Evolutionary conservation across 2,888 invertebrate species (phyloP).

Genomic region (Chrysolina americana): DNA sequence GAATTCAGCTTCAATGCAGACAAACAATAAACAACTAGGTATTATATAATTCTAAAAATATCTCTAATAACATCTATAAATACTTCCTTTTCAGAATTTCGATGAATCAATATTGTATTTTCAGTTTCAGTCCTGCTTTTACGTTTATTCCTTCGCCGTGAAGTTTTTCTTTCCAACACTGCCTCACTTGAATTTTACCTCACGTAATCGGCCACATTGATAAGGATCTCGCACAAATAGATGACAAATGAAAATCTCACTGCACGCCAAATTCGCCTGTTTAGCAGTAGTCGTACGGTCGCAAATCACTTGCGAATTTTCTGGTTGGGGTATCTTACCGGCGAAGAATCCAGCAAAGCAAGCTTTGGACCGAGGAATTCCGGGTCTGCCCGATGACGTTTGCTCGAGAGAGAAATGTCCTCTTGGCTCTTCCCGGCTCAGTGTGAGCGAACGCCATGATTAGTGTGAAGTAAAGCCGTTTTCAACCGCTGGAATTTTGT

Average conservation of each 20-base stretch:
- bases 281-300: background rate
- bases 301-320: background rate
- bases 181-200: constrained; percentile 27
- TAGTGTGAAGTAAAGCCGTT: constrained; percentile 35
- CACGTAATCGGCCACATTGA: constrained; percentile 30
- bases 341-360: constrained; percentile 16
- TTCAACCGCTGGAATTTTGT: constrained; percentile 30
- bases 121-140: constrained; percentile 14
- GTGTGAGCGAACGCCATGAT: constrained; percentile 41
- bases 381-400: constrained; percentile 34
- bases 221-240: background rate
- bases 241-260: background rate
- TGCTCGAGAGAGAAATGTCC: constrained; percentile 34
- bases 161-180: constrained; percentile 16
- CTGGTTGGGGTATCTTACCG: background rate
- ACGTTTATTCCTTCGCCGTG: constrained; percentile 4
- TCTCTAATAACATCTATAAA: background rate
- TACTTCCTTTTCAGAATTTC: background rate
- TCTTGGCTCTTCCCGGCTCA: constrained; percentile 14
- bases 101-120: constrained; percentile 4
- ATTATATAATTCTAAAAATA: constrained; percentile 1
- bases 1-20: background rate
- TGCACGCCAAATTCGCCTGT: background rate
- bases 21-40: background rate
- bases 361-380: constrained; percentile 35